Conservation (phyloP, 2,797 vertebrate species). For the Zalophus californianus region DNA sequence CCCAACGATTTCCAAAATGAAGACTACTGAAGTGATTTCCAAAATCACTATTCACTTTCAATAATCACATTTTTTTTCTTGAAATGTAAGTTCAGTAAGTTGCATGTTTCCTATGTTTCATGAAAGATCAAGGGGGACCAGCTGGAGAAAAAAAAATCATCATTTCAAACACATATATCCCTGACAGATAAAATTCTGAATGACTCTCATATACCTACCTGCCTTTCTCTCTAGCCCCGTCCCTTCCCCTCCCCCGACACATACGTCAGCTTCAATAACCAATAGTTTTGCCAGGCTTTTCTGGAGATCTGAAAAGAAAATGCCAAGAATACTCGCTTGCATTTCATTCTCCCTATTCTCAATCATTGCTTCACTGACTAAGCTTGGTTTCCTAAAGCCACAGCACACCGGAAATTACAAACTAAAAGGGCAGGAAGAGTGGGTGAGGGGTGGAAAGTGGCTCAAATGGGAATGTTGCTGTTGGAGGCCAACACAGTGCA, state of each 20-base stretch:
- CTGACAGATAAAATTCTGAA: not conserved
- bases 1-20: not conserved
- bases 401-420: not conserved
- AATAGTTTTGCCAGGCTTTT: not conserved
- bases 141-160: not conserved
- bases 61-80: not conserved
- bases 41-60: not conserved
- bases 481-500: not conserved
- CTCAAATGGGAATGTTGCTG: not conserved
- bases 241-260: not conserved
- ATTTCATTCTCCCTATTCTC: not conserved
- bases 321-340: not conserved
- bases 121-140: not conserved
- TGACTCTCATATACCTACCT: not conserved
- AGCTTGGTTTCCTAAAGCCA: not conserved
- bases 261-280: not conserved
- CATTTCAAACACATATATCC: not conserved
- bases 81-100: not conserved
- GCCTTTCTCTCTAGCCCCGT: not conserved
- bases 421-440: not conserved
- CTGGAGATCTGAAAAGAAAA: constrained; percentile 37
- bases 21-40: not conserved
- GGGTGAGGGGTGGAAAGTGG: not conserved
- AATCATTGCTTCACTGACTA: not conserved
- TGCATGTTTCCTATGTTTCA: not conserved